Conservation (phyloP, 2,113 vertebrate species). For the Nothocercus julius region DNA sequence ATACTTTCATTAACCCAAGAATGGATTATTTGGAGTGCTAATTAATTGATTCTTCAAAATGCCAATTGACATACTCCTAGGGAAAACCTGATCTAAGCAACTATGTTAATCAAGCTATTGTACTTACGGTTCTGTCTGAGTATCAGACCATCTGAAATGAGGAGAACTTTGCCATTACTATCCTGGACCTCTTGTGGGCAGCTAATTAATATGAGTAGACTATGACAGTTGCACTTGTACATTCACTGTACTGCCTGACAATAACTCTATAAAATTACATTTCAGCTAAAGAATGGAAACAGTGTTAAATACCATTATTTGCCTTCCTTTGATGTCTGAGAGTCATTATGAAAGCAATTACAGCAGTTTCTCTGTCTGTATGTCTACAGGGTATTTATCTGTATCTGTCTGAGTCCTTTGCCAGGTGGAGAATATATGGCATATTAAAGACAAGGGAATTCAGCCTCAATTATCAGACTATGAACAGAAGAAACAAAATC, state of each 20-base stretch:
- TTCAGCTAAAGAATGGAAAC: constrained; percentile 86
- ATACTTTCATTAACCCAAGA: constrained; percentile 84
- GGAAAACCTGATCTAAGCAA: constrained; percentile 84
- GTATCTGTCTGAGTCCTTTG: constrained; percentile 81
- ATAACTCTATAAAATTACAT: constrained; percentile 87
- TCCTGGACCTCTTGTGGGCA: constrained; percentile 81
- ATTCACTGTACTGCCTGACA: constrained; percentile 79
- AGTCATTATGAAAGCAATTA: constrained; percentile 89
- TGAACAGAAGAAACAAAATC: constrained; percentile 75
- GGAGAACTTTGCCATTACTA: constrained; percentile 81
- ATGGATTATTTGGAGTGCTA: constrained; percentile 86
- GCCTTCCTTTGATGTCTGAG: constrained; percentile 85
- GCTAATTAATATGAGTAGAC: constrained; percentile 85
- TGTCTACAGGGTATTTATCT: constrained; percentile 85
- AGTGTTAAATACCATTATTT: constrained; percentile 90
- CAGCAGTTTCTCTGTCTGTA: constrained; percentile 85
- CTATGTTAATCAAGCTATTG: constrained; percentile 84
- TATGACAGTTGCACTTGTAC: constrained; percentile 84
- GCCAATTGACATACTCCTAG: constrained; percentile 81
- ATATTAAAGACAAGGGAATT: constrained; percentile 83
- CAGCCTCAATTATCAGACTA: constrained; percentile 78
- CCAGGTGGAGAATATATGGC: constrained; percentile 83
- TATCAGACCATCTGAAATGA: constrained; percentile 83
- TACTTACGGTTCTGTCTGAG: constrained; percentile 77
- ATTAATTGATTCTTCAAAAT: constrained; percentile 88